Evolutionary conservation across 1,140 invertebrate genomes (phyloP).

Genomic region (Drosophila quadrilineata): DNA sequence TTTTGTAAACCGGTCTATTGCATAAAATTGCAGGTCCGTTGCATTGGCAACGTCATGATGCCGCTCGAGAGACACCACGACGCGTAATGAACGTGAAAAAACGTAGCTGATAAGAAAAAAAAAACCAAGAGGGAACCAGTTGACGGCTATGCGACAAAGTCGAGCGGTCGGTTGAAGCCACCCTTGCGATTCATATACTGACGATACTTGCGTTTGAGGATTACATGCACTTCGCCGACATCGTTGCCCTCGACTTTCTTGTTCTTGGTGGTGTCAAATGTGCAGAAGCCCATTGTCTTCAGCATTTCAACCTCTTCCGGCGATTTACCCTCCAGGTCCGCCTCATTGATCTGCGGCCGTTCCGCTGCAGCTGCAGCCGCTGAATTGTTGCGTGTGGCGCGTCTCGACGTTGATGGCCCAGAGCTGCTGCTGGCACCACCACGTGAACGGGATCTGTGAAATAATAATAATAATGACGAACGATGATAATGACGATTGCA

Average conservation of each 20-base stretch:
- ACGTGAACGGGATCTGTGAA: constrained; percentile 70
- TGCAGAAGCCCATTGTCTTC: constrained; percentile 97
- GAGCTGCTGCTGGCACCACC: constrained; percentile 52
- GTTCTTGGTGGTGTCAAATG: constrained; percentile 96
- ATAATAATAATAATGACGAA: too few relatives aligned
- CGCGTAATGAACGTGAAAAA: constrained; percentile 53
- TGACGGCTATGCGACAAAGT: constrained; percentile 91
- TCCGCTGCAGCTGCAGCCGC: constrained; percentile 48
- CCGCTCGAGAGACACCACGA: too few relatives aligned
- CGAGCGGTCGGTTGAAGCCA: constrained; percentile 98
- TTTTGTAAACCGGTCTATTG: constrained; percentile 82
- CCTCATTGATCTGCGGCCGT: constrained; percentile 77
- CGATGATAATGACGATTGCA: too few relatives aligned
- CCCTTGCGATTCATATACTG: constrained; percentile 99
- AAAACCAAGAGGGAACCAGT: constrained; percentile 58
- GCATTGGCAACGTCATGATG: constrained; percentile 15
- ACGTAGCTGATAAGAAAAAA: constrained; percentile 51
- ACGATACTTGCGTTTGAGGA: constrained; percentile 97
- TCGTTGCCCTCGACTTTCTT: constrained; percentile 97
- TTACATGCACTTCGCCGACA: constrained; percentile 95
- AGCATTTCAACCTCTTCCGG: constrained; percentile 98
- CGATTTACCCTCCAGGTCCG: constrained; percentile 85
- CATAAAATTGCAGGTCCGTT: constrained; percentile 81
- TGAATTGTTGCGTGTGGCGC: constrained; percentile 67
- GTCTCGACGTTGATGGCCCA: constrained; percentile 63